Evolutionary conservation across 2,113 vertebrate species (phyloP), one percentile per base, ranked within the genome.

Genomic region (Typhlomys cinereus): DNA sequence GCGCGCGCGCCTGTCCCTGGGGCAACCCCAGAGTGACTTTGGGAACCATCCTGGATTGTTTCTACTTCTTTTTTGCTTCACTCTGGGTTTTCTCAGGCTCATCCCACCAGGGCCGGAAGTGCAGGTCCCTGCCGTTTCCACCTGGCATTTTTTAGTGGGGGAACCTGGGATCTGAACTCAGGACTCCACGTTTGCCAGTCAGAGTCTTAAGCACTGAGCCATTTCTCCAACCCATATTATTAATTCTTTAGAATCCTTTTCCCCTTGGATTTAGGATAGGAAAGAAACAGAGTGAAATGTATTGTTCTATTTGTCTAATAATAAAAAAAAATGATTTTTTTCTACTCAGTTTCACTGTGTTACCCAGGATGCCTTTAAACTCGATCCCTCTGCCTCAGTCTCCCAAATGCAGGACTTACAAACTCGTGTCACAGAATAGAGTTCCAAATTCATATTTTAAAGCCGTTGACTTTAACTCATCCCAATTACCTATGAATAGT

Each of bases 361-460:
- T 69, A 46, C 14, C 81, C 62, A 67, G 48, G 15, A 44, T 83
- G 13, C 13, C 61, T 48, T 66, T 21, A 48, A 82, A 82, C 12
- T 64, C 41, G n/a, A 48, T 46, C 8, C 29, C 25, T 6, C 41
- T 31, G 18, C 14, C 61, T 66, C 44, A 48, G 61, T 13, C 59
- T 81, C 62, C 34, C 14, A 25, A 57, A 25, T 59, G n/a, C 14
- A 41, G 23, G 36, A 17, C 29, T 41, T 57, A 39, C 36, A 79
- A 25, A 7, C 6, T 12, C 41, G 9, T 27, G 61, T 15, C 15
- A 61, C 7, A 70, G 7, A 83, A 57, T 6, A 71, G 6, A 93
- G n/a, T 85, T 91, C 66, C 90, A 39, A 89, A 80, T 52, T 83
- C 34, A 88, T 0, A 46, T 54, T 80, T 89, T 90, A 67, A 78